Conservation (phyloP, 2,797 vertebrate species). For the Anableps anableps region DNA sequence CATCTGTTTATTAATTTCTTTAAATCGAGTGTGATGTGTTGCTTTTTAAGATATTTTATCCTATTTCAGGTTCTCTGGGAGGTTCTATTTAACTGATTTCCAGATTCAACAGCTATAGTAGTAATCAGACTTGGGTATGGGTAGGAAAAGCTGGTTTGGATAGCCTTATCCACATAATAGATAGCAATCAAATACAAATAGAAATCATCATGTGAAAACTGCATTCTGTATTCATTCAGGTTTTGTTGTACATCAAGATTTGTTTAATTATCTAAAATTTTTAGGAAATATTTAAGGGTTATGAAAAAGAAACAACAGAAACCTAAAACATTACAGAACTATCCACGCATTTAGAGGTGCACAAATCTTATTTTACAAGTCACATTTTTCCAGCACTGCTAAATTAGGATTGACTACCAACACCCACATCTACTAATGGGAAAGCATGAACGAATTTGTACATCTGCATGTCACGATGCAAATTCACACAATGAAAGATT, state of each 20-base stretch:
- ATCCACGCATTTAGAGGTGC: not conserved
- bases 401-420: not conserved
- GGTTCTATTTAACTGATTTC: not conserved
- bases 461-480: constrained; percentile 10
- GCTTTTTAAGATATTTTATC: not conserved
- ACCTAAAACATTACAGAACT: not conserved
- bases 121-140: not conserved
- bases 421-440: not conserved
- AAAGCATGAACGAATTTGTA: not conserved
- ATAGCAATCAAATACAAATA: too few species aligned
- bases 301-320: not conserved
- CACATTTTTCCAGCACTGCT: not conserved
- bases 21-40: not conserved
- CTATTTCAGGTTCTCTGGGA: not conserved
- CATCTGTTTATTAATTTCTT: too few species aligned
- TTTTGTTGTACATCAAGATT: not conserved
- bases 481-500: not conserved
- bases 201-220: not conserved
- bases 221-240: not conserved
- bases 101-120: not conserved
- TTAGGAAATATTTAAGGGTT: not conserved
- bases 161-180: not conserved
- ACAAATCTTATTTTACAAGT: not conserved
- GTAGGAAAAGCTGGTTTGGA: not conserved
- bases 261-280: not conserved